These are phyloP conservation scores for Bedellia somnulentella DNA, from an alignment of 2,888 invertebrate genomes.

Conservation along the genomic window DNA sequence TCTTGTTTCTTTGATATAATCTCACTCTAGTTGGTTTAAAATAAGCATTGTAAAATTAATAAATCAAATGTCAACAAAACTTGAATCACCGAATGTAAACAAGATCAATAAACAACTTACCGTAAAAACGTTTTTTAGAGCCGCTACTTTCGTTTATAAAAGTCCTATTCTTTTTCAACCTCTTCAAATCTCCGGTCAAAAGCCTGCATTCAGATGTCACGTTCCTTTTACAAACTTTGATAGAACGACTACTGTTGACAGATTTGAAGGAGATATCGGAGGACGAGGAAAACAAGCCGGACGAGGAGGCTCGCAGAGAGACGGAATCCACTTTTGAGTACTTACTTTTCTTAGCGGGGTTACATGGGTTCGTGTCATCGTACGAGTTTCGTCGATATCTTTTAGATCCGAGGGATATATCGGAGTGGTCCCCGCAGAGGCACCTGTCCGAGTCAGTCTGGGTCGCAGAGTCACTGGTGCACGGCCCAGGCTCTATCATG, in stretches of 20 bases:
- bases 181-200: slow-evolving; percentile 30
- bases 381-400: slow-evolving; percentile 28
- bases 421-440: slow-evolving; percentile 22
- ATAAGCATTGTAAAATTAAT: too few relatives aligned
- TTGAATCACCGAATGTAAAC: too few relatives aligned
- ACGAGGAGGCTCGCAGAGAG: slow-evolving; percentile 10
- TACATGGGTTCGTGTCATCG: slow-evolving; percentile 21
- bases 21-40: too few relatives aligned
- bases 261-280: slow-evolving; percentile 46
- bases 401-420: slow-evolving; percentile 23
- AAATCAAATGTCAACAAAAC: too few relatives aligned
- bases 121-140: too few relatives aligned
- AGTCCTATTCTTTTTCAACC: slow-evolving; percentile 24
- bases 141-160: too few relatives aligned
- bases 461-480: background rate
- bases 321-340: slow-evolving; percentile 17
- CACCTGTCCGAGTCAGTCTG: background rate
- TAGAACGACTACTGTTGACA: slow-evolving; percentile 33
- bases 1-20: too few relatives aligned
- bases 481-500: background rate
- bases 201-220: slow-evolving; percentile 36
- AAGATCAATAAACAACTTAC: too few relatives aligned
- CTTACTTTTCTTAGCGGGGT: slow-evolving; percentile 36
- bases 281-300: slow-evolving; percentile 25
- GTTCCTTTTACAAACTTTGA: slow-evolving; percentile 35